phyloP scores from a whole-genome alignment of 2,888 invertebrate species.

The Periphyllus acericola region DNA sequence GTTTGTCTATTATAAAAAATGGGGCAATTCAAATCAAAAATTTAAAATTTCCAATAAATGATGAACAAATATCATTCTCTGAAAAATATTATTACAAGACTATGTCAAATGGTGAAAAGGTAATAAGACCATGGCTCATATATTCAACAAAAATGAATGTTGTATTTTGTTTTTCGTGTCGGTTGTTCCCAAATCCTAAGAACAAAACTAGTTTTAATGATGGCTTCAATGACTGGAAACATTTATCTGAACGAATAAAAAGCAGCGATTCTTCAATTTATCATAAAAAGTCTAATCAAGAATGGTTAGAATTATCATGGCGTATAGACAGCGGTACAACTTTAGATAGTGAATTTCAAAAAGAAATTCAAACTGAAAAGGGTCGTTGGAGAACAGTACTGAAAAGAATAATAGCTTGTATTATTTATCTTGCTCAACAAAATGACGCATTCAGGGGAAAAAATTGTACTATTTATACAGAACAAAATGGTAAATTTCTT shows the following conservation, averaged over 20 bases:
- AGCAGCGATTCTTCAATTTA: background rate
- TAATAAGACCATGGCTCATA: conserved; percentile 9
- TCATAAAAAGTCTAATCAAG: conserved; percentile 9
- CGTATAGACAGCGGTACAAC: background rate
- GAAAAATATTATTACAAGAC: conserved; percentile 20
- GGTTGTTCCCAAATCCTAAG: background rate
- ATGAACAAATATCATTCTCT: conserved; percentile 9
- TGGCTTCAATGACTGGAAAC: background rate
- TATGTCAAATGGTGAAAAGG: conserved; percentile 23
- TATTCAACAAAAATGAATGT: conserved; percentile 6
- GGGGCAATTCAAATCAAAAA: background rate
- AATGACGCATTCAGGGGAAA: conserved; percentile 22
- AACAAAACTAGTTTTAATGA: conserved; percentile 2
- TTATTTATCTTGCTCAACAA: conserved; percentile 34
- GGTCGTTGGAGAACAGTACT: conserved; percentile 15
- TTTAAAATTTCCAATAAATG: conserved; percentile 15
- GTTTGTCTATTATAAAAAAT: conserved; percentile 1
- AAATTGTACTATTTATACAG: conserved; percentile 15
- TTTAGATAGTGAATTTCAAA: conserved; percentile 10
- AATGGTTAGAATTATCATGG: conserved; percentile 24
- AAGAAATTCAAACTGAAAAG: conserved; percentile 15
- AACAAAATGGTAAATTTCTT: conserved; percentile 18
- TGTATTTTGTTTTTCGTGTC: conserved; percentile 21
- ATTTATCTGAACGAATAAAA: background rate
- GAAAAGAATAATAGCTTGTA: conserved; percentile 40